Evolutionary conservation across 2,113 vertebrate species (phyloP), one percentile per base, ranked within the genome.

Genomic region (Limnothrissa miodon): DNA sequence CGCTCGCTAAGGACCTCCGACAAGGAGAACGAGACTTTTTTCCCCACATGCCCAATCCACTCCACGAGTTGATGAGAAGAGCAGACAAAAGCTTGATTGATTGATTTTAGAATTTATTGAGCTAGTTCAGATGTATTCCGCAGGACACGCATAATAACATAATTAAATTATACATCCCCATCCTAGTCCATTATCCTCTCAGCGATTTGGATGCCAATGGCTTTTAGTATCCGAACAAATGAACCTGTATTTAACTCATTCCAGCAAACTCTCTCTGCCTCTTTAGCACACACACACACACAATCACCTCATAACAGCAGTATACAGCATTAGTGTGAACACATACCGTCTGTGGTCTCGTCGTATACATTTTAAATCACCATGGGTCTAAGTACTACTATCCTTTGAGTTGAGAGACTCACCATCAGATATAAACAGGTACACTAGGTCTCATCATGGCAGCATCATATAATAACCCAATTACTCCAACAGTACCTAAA

Each of bases 81-180:
- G n/a, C n/a, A n/a, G n/a, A n/a, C n/a, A n/a, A n/a, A n/a, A n/a
- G n/a, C n/a, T n/a, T n/a, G n/a, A n/a, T n/a, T n/a, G n/a, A n/a
- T n/a, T n/a, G n/a, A n/a, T n/a, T n/a, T n/a, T n/a, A n/a, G n/a
- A n/a, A n/a, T n/a, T 74, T 74, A 74, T 33, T 74, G 66, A 36
- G 29, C 15, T 74, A 36, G 66, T 74, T 74, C 33, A 74, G 15
- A 74, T 74, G 66, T 74, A 74, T 74, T 74, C 66, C 66, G 3
- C 2, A 15, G 66, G 29, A 74, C 25, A 74, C 10, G 15, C 66
- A 4, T 74, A 74, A 74, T 74, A 33, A 74, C 66, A 74, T 36
- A 74, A 74, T 74, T 74, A 74, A 74, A 74, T 74, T 74, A 74
- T 74, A 17, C 66, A 36, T 74, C 66, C 66, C 66, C 66, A 74